A percentile compares a stretch with the other conserved stretches of the same genome.
Evolutionary conservation across 2,797 vertebrate genomes (phyloP).

Genomic region (Arctocebus calabarensis): DNA sequence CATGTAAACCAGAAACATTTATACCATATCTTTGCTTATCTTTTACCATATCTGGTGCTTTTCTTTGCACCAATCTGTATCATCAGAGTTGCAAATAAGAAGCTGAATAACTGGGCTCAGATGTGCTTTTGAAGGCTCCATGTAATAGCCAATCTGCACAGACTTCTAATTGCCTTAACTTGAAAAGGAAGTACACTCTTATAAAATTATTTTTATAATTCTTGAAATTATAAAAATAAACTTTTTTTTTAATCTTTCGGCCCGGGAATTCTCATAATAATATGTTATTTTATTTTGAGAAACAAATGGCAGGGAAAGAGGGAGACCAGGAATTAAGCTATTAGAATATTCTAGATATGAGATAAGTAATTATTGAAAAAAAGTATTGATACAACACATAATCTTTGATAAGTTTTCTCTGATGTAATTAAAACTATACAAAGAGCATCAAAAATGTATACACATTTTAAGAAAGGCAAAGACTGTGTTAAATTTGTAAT

Average conservation of each 20-base stretch:
- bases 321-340: not conserved
- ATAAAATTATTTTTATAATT: no score
- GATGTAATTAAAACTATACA: not conserved
- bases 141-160: conserved; percentile 21
- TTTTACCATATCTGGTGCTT: no score
- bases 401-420: not conserved
- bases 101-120: conserved; percentile 12
- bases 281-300: not conserved
- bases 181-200: conserved; percentile 40
- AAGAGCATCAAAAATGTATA: no score
- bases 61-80: not conserved
- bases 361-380: not conserved
- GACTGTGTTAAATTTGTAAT: no score
- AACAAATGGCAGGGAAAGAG: not conserved
- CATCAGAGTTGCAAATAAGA: not conserved
- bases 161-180: conserved; percentile 50
- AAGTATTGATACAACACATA: not conserved
- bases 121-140: conserved; percentile 30
- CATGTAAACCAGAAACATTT: not conserved
- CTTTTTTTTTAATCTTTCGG: not conserved
- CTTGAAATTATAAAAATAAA: not conserved
- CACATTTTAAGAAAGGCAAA: no score
- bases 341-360: conserved; percentile 7
- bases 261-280: not conserved
- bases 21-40: no score